phyloP scores from a whole-genome alignment of 2,888 invertebrate species.

The Epistrophe grossulariae region DNA sequence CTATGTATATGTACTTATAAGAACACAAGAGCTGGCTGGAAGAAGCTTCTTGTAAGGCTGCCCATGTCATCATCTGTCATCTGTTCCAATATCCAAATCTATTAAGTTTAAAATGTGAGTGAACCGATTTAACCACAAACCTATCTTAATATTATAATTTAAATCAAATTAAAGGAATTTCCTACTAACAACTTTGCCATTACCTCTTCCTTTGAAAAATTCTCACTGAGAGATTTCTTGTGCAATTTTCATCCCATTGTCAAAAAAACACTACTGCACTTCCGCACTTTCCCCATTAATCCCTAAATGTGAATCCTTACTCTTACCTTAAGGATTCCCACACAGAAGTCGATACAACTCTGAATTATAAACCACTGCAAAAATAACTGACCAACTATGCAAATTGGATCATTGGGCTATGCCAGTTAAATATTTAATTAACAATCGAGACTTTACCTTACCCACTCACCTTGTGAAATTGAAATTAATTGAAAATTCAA shows the following conservation, averaged over 20 bases:
- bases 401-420: constrained; percentile 66
- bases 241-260: neutral
- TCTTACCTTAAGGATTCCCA: neutral
- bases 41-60: too few species aligned
- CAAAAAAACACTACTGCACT: neutral
- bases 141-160: neutral
- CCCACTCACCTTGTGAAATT: constrained; percentile 58
- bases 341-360: neutral
- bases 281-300: neutral
- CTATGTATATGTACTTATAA: too few species aligned
- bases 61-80: neutral
- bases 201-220: neutral
- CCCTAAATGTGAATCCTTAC: too few species aligned
- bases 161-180: neutral
- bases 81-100: neutral
- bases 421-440: constrained; percentile 65
- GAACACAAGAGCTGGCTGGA: too few species aligned
- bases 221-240: neutral
- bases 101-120: neutral
- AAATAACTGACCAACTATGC: constrained; percentile 60
- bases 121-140: neutral
- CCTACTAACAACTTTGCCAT: neutral
- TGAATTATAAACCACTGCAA: constrained; percentile 29
- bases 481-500: constrained; percentile 64
- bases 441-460: constrained; percentile 55